Evolutionary conservation across 2,888 invertebrate species (phyloP), one percentile per base, ranked within the genome.

Genomic region (Drosophila hawaiiensis): DNA sequence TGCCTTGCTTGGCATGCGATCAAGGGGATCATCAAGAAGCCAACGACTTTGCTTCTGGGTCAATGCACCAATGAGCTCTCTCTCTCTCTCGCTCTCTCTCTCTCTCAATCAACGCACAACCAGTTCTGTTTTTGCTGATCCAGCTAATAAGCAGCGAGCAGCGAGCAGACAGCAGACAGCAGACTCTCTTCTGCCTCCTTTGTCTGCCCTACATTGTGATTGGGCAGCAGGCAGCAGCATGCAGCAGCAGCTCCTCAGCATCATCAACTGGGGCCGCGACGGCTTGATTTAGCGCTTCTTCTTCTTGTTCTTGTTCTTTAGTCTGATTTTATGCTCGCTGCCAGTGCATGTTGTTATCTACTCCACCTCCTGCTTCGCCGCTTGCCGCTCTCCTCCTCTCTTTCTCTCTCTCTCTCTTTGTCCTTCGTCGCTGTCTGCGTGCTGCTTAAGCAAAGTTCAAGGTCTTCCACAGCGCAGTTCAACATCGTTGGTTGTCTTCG

Each of bases 11-110:
- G 16, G 47, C 43, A 41, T 54, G 47, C 61, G 22, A 59, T 59
- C 61, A 31, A 56, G 50, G 49, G 54, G 74, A 58, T 61, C 71
- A 72, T 58, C 71, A 72, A 78, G 78, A 86, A 77, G 84, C 70
- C 89, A 88, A 88, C 84, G 83, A 84, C 84, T 81, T 79, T 88
- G 75, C 81, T 77, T 88, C 65, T 88, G 69, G 84, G 84, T 84
- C 89, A 84, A 88, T 81, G 89, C 84, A 88, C 33, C 35, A 72
- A 72, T 16, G 0, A 7, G 54, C 49, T 35, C 19, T 16, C 22
- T 39, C 60, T 19, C 12, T 29, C 29, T 7, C 29, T 29, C 29
- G 7, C 29, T 7, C 29, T 7, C 43, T 25, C 54, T 54, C 47
- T 28, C 41, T 61, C 55, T 53, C 56, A 49, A 25, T 56, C 52